These are phyloP conservation scores for Pteruthius melanotis DNA, from an alignment of 2,113 vertebrate genomes.

Conservation along the genomic window DNA sequence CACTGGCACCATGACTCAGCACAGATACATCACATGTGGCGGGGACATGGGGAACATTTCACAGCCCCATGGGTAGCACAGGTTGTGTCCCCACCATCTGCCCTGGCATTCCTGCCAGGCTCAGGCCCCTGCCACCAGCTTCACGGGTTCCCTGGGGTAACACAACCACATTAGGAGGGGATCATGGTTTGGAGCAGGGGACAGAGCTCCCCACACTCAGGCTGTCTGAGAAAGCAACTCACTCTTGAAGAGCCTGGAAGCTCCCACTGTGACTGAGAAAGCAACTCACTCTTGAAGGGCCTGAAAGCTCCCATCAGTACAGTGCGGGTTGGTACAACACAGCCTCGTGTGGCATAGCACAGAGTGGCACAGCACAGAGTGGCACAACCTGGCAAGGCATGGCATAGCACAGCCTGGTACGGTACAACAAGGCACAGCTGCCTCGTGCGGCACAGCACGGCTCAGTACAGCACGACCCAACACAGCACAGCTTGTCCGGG, in stretches of 20 bases:
- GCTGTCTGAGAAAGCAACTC: not conserved
- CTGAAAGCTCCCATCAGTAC: not conserved
- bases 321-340: fast-evolving
- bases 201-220: not conserved
- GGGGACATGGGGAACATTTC: not conserved
- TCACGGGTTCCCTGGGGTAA: fast-evolving
- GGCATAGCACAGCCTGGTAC: not conserved
- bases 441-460: not conserved
- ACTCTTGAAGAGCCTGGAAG: not conserved
- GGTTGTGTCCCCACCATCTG: fast-evolving
- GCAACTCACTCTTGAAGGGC: not conserved
- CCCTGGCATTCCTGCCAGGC: fast-evolving
- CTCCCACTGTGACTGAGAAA: too few relatives aligned
- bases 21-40: not conserved
- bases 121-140: not conserved
- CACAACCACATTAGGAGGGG: not conserved
- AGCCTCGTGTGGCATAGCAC: not conserved
- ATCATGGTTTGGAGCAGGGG: not conserved
- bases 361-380: not conserved
- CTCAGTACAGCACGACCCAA: not conserved
- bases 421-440: not conserved
- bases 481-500: not conserved
- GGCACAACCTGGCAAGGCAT: not conserved
- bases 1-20: slow-evolving; percentile 11
- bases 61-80: fast-evolving